Conservation (phyloP, 2,113 vertebrate genomes). For the Microcebus griseorufus region DNA sequence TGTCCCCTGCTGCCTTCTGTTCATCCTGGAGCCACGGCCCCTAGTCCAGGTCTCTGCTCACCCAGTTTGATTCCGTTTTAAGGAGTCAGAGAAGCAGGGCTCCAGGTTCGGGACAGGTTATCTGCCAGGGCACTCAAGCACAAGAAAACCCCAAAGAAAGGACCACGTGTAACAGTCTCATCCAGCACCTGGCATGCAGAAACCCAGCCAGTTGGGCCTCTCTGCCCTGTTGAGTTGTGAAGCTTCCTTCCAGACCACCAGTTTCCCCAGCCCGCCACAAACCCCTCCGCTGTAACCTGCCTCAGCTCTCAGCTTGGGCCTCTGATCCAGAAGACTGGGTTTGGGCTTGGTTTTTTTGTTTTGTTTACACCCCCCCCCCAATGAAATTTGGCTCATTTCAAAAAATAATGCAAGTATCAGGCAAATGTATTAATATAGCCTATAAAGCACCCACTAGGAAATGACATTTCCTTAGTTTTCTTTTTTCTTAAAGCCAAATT, state of each 20-base stretch:
- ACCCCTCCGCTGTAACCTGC: background rate
- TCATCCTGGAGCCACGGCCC: background rate
- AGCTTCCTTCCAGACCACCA: no score
- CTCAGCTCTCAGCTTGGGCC: no score
- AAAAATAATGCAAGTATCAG: background rate
- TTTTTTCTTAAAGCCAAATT: no score
- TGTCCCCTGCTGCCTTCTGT: background rate
- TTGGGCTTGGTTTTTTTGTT: background rate
- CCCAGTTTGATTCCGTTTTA: background rate
- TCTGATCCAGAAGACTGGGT: background rate
- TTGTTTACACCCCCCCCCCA: no score
- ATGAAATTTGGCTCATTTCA: conserved; percentile 17
- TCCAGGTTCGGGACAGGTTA: background rate
- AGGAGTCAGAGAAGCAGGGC: background rate
- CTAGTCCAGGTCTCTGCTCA: background rate
- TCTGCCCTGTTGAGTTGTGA: background rate
- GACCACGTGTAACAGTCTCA: accelerated
- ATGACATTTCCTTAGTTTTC: background rate
- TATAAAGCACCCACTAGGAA: background rate
- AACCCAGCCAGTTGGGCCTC: background rate
- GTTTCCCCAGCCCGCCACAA: background rate
- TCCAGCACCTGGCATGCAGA: background rate
- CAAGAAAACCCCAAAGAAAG: background rate
- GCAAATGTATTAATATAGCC: background rate
- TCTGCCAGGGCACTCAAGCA: background rate